A percentile compares a stretch with the other conserved stretches of the same genome.
Conservation (phyloP, 1,140 invertebrate species). For the Heliconius congener region DNA sequence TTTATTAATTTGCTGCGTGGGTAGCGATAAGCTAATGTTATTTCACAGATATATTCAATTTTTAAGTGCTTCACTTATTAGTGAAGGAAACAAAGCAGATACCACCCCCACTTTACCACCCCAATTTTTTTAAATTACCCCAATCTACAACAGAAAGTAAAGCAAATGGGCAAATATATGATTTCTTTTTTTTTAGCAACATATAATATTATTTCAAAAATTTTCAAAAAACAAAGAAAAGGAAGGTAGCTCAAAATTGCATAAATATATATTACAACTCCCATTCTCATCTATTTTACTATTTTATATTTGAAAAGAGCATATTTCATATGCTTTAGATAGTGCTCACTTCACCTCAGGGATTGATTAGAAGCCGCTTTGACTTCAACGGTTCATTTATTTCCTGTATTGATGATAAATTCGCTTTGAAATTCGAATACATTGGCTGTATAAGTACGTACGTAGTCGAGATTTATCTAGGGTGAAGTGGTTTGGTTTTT, state of each 20-base stretch:
- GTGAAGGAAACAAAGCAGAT: too few relatives aligned
- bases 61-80: too few relatives aligned
- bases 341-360: constrained; percentile 31
- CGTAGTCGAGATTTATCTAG: constrained; percentile 6
- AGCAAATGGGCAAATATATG: too few relatives aligned
- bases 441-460: constrained; percentile 8
- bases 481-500: neutral
- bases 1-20: too few relatives aligned
- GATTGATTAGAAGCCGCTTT: constrained; percentile 29
- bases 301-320: constrained; percentile 23
- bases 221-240: neutral
- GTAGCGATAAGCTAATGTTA: too few relatives aligned
- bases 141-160: too few relatives aligned
- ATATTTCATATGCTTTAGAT: constrained; percentile 23
- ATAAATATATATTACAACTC: neutral
- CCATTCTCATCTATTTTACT: neutral
- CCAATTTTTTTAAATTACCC: too few relatives aligned
- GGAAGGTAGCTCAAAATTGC: neutral
- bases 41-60: too few relatives aligned
- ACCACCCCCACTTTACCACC: too few relatives aligned
- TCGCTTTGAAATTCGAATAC: constrained; percentile 19
- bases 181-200: too few relatives aligned
- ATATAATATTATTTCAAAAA: too few relatives aligned
- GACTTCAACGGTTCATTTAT: constrained; percentile 33
- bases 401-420: constrained; percentile 32